Evolutionary conservation across 2,797 vertebrate genomes (phyloP).

Genomic region (Coilia nasus): DNA sequence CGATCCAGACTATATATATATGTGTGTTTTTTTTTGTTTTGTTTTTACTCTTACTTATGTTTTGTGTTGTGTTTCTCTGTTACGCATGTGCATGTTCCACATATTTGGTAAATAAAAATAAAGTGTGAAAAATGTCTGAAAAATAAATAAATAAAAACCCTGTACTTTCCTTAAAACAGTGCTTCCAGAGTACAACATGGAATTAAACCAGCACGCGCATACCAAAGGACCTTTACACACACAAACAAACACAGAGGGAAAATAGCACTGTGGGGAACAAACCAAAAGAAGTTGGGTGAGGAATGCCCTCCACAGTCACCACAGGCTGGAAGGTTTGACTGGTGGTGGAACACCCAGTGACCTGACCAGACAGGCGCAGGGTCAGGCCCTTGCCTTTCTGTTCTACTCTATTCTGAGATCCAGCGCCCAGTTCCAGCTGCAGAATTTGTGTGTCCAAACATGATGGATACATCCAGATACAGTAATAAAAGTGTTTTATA

Average conservation of each 20-base stretch:
- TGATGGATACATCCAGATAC: neutral
- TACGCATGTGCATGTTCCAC: no score
- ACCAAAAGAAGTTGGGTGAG: neutral
- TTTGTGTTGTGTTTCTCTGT: no score
- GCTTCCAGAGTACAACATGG: neutral
- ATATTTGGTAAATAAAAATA: no score
- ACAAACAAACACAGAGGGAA: neutral
- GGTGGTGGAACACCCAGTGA: neutral
- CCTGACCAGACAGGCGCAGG: neutral
- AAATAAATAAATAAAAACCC: no score
- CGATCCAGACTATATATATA: no score
- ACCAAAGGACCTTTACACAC: neutral
- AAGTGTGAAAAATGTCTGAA: no score
- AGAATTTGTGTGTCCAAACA: neutral
- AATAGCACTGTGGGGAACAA: neutral
- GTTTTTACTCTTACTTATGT: no score
- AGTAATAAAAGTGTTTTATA: no score
- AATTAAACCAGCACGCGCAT: neutral
- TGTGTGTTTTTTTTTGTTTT: no score
- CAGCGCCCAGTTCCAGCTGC: neutral
- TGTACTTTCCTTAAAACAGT: neutral
- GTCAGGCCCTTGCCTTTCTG: neutral
- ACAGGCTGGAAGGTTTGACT: neutral
- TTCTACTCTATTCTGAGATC: neutral
- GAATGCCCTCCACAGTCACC: slow-evolving; percentile 11